Percentiles rank a stretch among this genome's conserved stretches.
Evolutionary conservation across 2,797 vertebrate genomes (phyloP).

Genomic region (Pelochelys cantorii): DNA sequence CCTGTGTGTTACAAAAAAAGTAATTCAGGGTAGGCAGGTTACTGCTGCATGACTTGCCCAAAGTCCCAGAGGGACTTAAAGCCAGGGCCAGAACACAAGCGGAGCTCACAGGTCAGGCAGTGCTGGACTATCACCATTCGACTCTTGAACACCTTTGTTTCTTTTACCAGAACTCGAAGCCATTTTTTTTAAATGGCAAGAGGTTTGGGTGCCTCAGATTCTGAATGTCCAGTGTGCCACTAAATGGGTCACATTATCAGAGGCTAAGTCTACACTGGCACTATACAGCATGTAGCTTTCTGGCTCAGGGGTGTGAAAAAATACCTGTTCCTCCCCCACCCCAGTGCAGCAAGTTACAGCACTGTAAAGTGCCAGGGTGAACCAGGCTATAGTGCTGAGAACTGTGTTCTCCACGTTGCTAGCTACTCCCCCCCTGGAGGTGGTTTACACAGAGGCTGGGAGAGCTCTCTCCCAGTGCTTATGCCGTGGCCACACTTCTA

Average conservation of each 20-base stretch:
- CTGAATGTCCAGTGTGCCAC: neutral
- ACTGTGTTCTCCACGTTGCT: too few species aligned
- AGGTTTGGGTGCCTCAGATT: neutral
- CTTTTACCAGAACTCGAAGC: neutral
- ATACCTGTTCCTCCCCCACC: too few species aligned
- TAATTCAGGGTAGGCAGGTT: neutral
- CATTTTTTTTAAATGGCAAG: neutral
- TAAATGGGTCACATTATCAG: neutral
- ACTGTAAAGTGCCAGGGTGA: too few species aligned
- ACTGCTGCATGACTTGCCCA: fast-evolving
- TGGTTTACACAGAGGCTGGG: too few species aligned
- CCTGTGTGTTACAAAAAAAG: neutral
- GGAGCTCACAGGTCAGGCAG: neutral
- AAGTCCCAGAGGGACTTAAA: neutral
- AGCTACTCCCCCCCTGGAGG: too few species aligned
- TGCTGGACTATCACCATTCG: neutral
- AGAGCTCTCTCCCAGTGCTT: too few species aligned
- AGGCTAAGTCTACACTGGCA: too few species aligned
- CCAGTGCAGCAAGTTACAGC: too few species aligned
- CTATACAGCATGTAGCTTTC: too few species aligned
- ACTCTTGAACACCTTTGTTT: neutral
- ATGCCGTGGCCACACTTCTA: too few species aligned
- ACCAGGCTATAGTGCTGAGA: too few species aligned
- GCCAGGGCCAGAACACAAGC: neutral
- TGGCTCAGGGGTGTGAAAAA: too few species aligned